phyloP scores from a whole-genome alignment of 1,140 invertebrate genomes.

The Caerostris darwini region DNA sequence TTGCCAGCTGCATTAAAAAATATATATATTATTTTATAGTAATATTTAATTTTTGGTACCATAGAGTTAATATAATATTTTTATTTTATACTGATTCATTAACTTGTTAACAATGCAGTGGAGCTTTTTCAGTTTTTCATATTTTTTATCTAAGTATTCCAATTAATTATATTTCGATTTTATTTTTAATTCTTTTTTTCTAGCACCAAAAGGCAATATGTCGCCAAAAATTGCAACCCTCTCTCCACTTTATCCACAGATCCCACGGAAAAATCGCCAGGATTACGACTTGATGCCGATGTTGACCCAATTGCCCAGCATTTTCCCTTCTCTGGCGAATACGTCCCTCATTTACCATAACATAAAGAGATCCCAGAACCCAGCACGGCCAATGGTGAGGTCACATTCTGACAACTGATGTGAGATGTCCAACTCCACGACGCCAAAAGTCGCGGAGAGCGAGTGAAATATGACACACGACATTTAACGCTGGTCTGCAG shows the following conservation, averaged over 20 bases:
- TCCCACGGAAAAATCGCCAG: constrained; percentile 52
- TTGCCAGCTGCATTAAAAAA: too few species aligned
- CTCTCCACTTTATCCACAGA: not conserved
- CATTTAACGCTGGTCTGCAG: constrained; percentile 60
- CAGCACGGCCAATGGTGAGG: not conserved
- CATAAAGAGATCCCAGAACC: not conserved
- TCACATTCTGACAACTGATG: constrained; percentile 71
- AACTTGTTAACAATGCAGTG: too few species aligned
- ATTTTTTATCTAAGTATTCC: too few species aligned
- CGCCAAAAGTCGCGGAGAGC: constrained; percentile 67
- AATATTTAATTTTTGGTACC: too few species aligned
- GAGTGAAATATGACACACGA: constrained; percentile 71
- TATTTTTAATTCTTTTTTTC: too few species aligned
- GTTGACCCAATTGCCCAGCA: constrained; percentile 50
- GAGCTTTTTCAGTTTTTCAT: too few species aligned
- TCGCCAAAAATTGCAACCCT: not conserved
- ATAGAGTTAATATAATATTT: too few species aligned
- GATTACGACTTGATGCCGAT: constrained; percentile 58
- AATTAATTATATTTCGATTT: too few species aligned
- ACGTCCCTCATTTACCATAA: constrained; percentile 58
- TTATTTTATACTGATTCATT: too few species aligned
- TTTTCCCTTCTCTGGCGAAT: not conserved
- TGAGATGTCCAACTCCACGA: constrained; percentile 72
- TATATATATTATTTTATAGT: too few species aligned
- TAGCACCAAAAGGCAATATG: not conserved